Conservation (phyloP, 2,888 invertebrate species). For the Chouioia cunea region DNA sequence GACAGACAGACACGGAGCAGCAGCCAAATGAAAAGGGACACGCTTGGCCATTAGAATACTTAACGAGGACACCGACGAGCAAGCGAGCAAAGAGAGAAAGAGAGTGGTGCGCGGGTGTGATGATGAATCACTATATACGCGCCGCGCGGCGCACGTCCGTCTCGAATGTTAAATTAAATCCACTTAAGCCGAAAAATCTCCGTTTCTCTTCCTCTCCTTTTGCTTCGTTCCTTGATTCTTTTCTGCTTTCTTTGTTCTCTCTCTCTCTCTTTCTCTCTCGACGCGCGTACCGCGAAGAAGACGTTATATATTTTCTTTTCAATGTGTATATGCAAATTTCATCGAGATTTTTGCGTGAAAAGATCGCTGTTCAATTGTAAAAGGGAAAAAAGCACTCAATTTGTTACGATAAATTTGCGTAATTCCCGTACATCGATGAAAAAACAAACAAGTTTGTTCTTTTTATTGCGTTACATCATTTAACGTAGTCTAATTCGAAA, state of each 20-base stretch:
- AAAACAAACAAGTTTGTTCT: neutral
- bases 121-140: conserved; percentile 67
- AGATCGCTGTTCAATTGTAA: too few relatives aligned
- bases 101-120: conserved; percentile 65
- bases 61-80: conserved; percentile 64
- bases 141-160: conserved; percentile 57
- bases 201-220: conserved; percentile 36
- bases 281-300: conserved; percentile 12
- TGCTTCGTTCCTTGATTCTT: conserved; percentile 22
- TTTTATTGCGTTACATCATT: too few relatives aligned
- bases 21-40: conserved; percentile 40
- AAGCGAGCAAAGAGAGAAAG: neutral
- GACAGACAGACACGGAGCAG: neutral
- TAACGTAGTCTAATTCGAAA: neutral
- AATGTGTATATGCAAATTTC: too few relatives aligned
- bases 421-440: too few relatives aligned
- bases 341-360: too few relatives aligned
- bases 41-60: conserved; percentile 64
- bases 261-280: conserved; percentile 5
- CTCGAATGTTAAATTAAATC: conserved; percentile 42
- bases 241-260: neutral
- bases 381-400: too few relatives aligned
- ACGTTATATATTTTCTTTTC: neutral
- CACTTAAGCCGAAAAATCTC: conserved; percentile 41
- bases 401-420: too few relatives aligned